Evolutionary conservation across 1,140 invertebrate species (phyloP).

Genomic region (Drosophila repletoides): DNA sequence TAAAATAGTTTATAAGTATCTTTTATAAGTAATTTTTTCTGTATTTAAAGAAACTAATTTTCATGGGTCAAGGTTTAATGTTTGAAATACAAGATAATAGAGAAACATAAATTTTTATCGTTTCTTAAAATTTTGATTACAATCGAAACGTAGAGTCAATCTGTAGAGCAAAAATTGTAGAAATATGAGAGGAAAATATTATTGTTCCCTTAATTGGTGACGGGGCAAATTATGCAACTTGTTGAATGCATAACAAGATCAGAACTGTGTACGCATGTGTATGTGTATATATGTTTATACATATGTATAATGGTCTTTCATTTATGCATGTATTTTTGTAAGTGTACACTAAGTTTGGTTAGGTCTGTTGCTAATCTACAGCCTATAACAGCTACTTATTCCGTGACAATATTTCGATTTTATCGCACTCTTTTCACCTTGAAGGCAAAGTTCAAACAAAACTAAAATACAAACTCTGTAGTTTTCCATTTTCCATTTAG

Average conservation of each 20-base stretch:
- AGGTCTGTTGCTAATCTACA: conserved; percentile 24
- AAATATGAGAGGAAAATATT: not conserved
- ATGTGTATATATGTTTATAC: not conserved
- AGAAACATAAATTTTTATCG: too few relatives aligned
- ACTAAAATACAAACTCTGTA: conserved; percentile 23
- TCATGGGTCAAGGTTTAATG: too few relatives aligned
- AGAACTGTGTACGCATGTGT: not conserved
- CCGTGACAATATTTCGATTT: conserved; percentile 37
- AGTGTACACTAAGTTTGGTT: conserved; percentile 1
- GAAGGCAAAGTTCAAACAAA: conserved; percentile 59
- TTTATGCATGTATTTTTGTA: not conserved
- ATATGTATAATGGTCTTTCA: not conserved
- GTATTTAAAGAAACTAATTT: too few relatives aligned
- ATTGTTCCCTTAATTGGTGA: not conserved
- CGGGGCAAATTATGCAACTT: conserved; percentile 29
- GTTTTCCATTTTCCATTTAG: conserved; percentile 17
- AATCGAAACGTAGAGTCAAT: too few relatives aligned
- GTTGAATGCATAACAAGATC: conserved; percentile 23
- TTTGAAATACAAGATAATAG: too few relatives aligned
- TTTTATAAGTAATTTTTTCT: too few relatives aligned
- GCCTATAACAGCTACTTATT: conserved; percentile 14
- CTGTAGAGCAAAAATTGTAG: not conserved
- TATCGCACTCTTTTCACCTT: conserved; percentile 62
- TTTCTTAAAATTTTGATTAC: too few relatives aligned
- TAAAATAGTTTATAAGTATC: too few relatives aligned